phyloP scores from a whole-genome alignment of 2,113 vertebrate species.

The Rhodinocichla rosea region DNA sequence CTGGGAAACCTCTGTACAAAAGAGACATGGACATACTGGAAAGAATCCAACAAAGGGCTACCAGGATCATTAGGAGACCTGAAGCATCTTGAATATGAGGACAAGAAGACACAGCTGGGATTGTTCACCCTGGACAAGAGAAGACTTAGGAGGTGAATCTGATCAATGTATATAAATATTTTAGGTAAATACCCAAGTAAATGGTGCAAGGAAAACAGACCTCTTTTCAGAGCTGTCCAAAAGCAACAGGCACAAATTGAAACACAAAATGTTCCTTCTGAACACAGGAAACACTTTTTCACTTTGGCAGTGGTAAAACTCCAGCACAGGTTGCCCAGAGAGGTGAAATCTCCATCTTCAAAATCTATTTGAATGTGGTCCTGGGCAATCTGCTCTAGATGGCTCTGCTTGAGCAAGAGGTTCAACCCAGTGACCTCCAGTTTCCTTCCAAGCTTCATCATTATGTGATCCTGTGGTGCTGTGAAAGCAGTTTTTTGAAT shows the following conservation, averaged over 20 bases:
- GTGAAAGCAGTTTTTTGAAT: background rate
- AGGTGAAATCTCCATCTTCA: background rate
- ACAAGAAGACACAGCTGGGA: background rate
- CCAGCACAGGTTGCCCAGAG: background rate
- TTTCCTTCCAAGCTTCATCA: background rate
- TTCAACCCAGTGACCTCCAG: background rate
- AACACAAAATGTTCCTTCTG: background rate
- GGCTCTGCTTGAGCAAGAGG: background rate
- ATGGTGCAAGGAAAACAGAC: accelerated
- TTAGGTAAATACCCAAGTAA: background rate
- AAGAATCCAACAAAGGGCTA: background rate
- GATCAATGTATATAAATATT: background rate
- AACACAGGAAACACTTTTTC: background rate
- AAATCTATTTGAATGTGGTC: background rate
- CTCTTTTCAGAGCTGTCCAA: background rate
- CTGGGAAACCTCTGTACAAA: background rate
- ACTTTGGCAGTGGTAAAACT: background rate
- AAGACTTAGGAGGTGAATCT: background rate
- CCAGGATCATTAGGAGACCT: background rate
- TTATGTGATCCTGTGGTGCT: background rate
- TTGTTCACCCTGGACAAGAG: background rate
- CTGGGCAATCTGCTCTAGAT: background rate
- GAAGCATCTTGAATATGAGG: background rate
- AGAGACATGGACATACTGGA: background rate
- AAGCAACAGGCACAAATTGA: background rate